A percentile compares a stretch with the other conserved stretches of the same genome.
Evolutionary conservation across 2,888 invertebrate genomes (phyloP).

Genomic region (Augochlorella aurata): DNA sequence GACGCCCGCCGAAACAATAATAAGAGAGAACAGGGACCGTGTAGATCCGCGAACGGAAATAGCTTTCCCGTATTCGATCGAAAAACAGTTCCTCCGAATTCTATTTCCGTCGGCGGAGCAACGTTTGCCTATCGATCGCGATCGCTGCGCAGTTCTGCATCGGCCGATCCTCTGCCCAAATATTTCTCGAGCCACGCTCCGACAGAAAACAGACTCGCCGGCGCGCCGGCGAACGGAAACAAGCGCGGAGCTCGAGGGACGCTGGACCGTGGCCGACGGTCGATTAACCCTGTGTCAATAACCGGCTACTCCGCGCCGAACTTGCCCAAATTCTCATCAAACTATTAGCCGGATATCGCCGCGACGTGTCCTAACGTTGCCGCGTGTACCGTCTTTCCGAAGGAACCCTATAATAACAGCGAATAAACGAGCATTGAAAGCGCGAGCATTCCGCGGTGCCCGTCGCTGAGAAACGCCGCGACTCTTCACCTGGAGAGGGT

Average conservation of each 20-base stretch:
- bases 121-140: constrained; percentile 50
- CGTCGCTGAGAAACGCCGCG: not conserved
- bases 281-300: constrained; percentile 10
- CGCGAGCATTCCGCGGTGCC: not conserved
- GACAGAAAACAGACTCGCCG: constrained; percentile 11
- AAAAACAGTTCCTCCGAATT: constrained; percentile 62
- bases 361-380: too few relatives aligned
- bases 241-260: not conserved
- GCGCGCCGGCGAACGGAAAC: not conserved
- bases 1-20: constrained; percentile 36
- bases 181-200: constrained; percentile 42
- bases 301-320: not conserved
- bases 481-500: not conserved
- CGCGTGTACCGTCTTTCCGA: too few relatives aligned
- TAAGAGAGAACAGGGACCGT: constrained; percentile 11
- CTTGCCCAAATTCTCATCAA: not conserved
- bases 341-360: too few relatives aligned
- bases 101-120: constrained; percentile 49
- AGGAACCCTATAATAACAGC: not conserved
- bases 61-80: constrained; percentile 46
- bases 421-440: not conserved
- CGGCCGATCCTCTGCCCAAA: constrained; percentile 37
- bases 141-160: not conserved
- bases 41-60: constrained; percentile 36
- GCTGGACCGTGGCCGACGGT: not conserved